Evolutionary conservation across 2,797 vertebrate genomes (phyloP), one percentile per base, ranked within the genome.

Genomic region (Manis crassicaudata): DNA sequence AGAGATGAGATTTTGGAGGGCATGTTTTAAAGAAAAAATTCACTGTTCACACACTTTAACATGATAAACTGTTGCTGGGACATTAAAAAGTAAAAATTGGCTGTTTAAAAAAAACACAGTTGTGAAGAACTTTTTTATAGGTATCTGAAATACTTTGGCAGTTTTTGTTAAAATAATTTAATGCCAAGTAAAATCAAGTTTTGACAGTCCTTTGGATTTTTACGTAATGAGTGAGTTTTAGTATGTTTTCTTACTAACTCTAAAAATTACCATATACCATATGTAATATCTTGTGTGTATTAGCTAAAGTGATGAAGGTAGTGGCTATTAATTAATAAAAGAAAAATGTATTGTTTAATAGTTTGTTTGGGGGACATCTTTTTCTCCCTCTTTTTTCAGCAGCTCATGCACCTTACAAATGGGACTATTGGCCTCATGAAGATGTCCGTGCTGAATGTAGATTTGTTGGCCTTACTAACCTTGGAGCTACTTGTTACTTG

Each of bases 341-440:
- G 52, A 20, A 94, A n/a, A 50, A 56, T 91, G 72, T 2, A 20
- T 94, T 90, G 43, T 84, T 96, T 94, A 87, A 95, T 94, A 58
- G 68, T 93, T 94, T 94, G 83, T 87, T 90, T 75, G 84, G 73
- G 95, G 96, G 60, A 25, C 5, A 32, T 77, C 50, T 84, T 83
- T 92, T 84, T 43, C 7, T 87, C 94, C 54, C n/a, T 88, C 1
- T 86, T 95, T 88, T 54, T 87, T 5, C 97, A 99, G 99, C 99
- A 94, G 99, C 99, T 95, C 99, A 99, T 35, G 99, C 99, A 1
- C 99, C 99, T 9, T 99, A 99, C 96, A 99, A 99, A 93, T 99
- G 99, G 99, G 99, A 99, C 98, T 99, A 99, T 96, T 99, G 99
- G 99, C 99, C 99, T 4, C 99, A 99, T 0, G 99, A 99, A 7